Conservation (phyloP, 2,113 vertebrate species). For the Plestiodon gilberti region DNA sequence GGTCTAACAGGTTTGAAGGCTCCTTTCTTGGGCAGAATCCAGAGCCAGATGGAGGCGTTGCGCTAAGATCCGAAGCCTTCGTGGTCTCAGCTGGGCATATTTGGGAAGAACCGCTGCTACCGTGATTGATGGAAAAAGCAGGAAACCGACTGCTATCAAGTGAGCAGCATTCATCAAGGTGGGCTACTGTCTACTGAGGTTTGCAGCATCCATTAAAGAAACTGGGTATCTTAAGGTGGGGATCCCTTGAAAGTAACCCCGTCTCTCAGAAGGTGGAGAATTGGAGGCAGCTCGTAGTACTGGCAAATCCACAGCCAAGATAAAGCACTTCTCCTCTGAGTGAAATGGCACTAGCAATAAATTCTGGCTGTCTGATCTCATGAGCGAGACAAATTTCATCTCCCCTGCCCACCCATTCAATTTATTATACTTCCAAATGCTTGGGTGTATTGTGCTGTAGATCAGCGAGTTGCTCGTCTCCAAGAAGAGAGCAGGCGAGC, state of each 20-base stretch:
- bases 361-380: constrained; percentile 13
- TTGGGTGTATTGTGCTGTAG: not conserved
- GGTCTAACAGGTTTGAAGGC: not conserved
- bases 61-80: not conserved
- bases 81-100: not conserved
- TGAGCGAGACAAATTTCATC: constrained; percentile 31
- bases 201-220: constrained; percentile 3
- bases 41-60: not conserved
- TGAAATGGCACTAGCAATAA: not conserved
- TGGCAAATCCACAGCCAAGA: not conserved
- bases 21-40: not conserved
- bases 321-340: not conserved
- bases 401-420: constrained; percentile 15
- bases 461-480: not conserved
- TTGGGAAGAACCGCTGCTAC: not conserved
- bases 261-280: not conserved
- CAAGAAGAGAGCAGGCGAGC: not conserved
- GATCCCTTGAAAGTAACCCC: not conserved
- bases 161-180: constrained; percentile 26
- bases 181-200: not conserved
- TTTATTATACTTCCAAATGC: constrained; percentile 23
- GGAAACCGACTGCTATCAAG: constrained; percentile 25
- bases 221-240: not conserved
- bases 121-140: constrained; percentile 17
- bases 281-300: not conserved